These are phyloP conservation scores for Nymphalis polychloros DNA, from an alignment of 2,888 invertebrate genomes.

Conservation along the genomic window DNA sequence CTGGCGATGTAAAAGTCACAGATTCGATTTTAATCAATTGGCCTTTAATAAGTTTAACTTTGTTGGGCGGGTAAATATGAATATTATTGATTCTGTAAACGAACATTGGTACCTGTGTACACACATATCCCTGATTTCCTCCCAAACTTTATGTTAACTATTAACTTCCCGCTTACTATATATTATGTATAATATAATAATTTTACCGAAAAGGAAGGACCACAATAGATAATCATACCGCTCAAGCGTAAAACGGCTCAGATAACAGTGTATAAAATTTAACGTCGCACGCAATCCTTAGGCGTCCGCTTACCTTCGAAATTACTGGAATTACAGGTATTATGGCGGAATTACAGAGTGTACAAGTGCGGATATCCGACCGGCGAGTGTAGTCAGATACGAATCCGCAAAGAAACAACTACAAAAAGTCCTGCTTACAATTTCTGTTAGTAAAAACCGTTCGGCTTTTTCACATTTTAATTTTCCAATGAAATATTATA, in stretches of 20 bases:
- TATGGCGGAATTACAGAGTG: constrained; percentile 43
- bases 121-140: too few species aligned
- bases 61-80: too few species aligned
- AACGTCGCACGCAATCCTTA: background rate
- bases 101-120: too few species aligned
- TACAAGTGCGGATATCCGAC: constrained; percentile 36
- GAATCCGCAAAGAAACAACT: background rate
- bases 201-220: background rate
- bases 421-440: background rate
- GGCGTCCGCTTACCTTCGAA: constrained; percentile 27
- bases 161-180: too few species aligned
- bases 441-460: too few species aligned
- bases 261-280: constrained; percentile 13
- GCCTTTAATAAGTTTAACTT: too few species aligned
- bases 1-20: too few species aligned
- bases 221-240: constrained; percentile 3
- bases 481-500: too few species aligned
- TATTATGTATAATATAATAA: background rate
- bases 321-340: constrained; percentile 56
- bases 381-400: constrained; percentile 4
- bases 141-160: too few species aligned
- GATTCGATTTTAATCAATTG: too few species aligned
- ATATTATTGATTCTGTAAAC: too few species aligned
- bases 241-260: background rate
- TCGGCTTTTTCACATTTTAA: too few species aligned